These are phyloP conservation scores for Meteorus sp. DNA, from an alignment of 1,140 invertebrate genomes.

Conservation along the genomic window DNA sequence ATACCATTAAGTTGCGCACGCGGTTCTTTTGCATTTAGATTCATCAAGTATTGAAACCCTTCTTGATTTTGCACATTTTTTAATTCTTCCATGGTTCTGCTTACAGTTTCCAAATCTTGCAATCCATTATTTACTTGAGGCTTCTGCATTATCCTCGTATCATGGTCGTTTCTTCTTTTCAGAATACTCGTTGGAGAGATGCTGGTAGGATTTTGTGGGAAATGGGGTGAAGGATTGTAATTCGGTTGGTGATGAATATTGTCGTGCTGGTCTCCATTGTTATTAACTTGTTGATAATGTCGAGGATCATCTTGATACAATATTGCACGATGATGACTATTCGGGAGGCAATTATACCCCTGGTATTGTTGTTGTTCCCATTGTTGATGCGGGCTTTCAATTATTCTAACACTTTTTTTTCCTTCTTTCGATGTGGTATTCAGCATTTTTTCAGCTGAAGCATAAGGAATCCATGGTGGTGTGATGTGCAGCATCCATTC, in stretches of 20 bases:
- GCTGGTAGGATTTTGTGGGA: too few relatives aligned
- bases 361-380: too few relatives aligned
- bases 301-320: too few relatives aligned
- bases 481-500: constrained; percentile 49
- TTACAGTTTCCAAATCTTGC: constrained; percentile 37
- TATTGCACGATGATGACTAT: too few relatives aligned
- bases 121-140: constrained; percentile 47
- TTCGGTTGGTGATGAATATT: too few relatives aligned
- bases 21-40: constrained; percentile 26
- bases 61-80: constrained; percentile 22
- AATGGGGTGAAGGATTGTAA: too few relatives aligned
- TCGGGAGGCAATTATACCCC: too few relatives aligned
- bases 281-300: too few relatives aligned
- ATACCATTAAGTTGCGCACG: constrained; percentile 36
- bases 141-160: too few relatives aligned
- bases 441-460: constrained; percentile 31
- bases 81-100: constrained; percentile 28
- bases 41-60: constrained; percentile 31
- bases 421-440: not conserved
- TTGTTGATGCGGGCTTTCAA: not conserved
- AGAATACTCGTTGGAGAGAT: too few relatives aligned
- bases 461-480: constrained; percentile 38
- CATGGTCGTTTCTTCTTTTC: constrained; percentile 38
- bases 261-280: too few relatives aligned
- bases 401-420: constrained; percentile 1